phyloP scores from a whole-genome alignment of 2,797 vertebrate species.

The Rhabdophis nuchalis region DNA sequence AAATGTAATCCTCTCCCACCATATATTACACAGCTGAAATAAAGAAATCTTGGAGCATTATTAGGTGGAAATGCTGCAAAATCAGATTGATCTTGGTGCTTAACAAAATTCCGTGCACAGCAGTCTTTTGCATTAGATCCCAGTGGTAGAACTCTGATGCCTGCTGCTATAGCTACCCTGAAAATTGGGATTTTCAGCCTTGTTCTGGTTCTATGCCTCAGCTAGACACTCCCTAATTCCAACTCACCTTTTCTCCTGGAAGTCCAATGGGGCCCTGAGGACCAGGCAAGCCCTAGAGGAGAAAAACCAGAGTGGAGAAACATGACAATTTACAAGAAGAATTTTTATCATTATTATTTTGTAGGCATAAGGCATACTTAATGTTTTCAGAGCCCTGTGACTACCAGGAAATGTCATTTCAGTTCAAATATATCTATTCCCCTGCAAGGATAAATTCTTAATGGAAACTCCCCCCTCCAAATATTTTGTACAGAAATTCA shows the following conservation, averaged over 20 bases:
- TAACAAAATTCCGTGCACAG: neutral
- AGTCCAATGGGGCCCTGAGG: slow-evolving; percentile 86
- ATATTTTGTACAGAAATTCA: neutral
- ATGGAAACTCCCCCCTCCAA: neutral
- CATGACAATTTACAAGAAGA: neutral
- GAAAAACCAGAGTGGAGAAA: neutral
- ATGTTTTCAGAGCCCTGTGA: neutral
- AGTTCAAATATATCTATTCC: neutral
- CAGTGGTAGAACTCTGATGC: neutral
- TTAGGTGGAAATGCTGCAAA: neutral
- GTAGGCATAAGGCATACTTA: neutral
- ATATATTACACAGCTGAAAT: neutral
- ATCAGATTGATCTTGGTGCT: neutral
- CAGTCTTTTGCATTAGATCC: neutral
- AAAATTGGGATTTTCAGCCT: neutral
- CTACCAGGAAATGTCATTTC: neutral
- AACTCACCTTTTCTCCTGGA: slow-evolving; percentile 89
- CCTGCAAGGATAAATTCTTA: neutral
- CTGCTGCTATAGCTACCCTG: neutral
- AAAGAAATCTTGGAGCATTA: neutral
- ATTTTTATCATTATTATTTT: neutral
- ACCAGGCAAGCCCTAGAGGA: slow-evolving; percentile 82
- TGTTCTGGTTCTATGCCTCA: neutral
- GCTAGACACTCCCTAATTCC: slow-evolving; percentile 13
- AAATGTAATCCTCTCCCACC: neutral